These are phyloP conservation scores for Grammomys surdaster DNA, from an alignment of 2,113 vertebrate genomes.

Conservation along the genomic window DNA sequence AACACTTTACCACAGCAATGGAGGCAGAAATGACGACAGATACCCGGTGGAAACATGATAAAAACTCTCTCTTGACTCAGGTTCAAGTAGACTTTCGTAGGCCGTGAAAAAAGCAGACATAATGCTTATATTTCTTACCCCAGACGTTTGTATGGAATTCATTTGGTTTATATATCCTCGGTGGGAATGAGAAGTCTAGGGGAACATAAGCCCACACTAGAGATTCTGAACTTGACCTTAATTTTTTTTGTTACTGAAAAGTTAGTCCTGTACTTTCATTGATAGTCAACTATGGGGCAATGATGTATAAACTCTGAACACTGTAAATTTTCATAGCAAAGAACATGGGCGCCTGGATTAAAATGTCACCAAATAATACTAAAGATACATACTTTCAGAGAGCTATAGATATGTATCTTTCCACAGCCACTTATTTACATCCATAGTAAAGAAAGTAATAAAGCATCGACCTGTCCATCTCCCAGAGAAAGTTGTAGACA, in stretches of 20 bases:
- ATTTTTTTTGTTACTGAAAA: constrained; percentile 26
- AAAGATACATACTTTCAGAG: background rate
- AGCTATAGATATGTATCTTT: background rate
- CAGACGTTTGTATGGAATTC: background rate
- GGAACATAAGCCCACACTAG: background rate
- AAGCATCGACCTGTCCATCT: background rate
- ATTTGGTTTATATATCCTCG: background rate
- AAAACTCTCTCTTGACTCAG: background rate
- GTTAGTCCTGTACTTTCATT: background rate
- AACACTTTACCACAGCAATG: background rate
- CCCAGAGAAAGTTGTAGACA: background rate
- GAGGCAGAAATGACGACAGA: background rate
- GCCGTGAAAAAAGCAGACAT: background rate
- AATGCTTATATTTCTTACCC: background rate
- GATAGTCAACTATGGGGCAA: background rate
- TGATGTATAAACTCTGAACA: background rate
- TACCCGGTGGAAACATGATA: background rate
- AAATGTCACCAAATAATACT: background rate
- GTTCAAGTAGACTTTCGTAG: background rate
- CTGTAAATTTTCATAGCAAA: background rate
- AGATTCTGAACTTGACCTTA: background rate
- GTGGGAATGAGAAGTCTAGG: background rate
- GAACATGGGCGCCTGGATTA: background rate
- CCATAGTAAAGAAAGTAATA: background rate
- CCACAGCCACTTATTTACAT: background rate